A percentile compares a stretch with the other conserved stretches of the same genome.
Evolutionary conservation across 2,113 vertebrate genomes (phyloP).

Genomic region (Semicossyphus pulcher): DNA sequence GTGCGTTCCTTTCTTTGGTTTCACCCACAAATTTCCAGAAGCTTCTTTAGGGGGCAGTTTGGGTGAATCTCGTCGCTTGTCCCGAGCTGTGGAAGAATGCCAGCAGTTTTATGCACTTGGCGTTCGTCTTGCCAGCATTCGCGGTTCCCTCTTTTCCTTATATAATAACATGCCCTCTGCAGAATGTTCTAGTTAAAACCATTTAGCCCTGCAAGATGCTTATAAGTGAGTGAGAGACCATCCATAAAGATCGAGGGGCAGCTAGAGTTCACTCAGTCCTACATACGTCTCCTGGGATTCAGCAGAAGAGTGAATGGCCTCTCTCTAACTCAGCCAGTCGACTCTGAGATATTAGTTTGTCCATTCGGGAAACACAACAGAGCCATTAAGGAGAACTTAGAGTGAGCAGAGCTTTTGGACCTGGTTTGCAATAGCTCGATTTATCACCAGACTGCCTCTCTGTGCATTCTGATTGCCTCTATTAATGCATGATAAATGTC

Average conservation of each 20-base stretch:
- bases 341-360: slow-evolving; percentile 8
- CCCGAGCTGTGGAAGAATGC: slow-evolving; percentile 14
- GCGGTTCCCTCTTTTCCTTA: neutral
- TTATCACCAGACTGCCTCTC: neutral
- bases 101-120: slow-evolving; percentile 16
- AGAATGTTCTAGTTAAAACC: slow-evolving; percentile 23
- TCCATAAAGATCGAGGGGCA: slow-evolving; percentile 12
- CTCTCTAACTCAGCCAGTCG: slow-evolving; percentile 13
- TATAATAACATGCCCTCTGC: slow-evolving; percentile 22
- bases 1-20: neutral
- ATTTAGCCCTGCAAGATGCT: slow-evolving; percentile 15
- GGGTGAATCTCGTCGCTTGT: neutral
- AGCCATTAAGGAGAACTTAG: neutral
- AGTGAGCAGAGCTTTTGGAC: neutral
- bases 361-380: neutral
- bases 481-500: neutral
- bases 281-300: slow-evolving; percentile 2
- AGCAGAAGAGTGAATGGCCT: slow-evolving; percentile 21
- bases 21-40: neutral
- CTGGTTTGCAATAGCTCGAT: neutral
- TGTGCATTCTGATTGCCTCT: neutral
- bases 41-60: neutral
- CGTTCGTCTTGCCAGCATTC: slow-evolving; percentile 2
- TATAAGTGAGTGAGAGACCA: neutral
- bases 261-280: slow-evolving; percentile 26